These are phyloP conservation scores for Petrolisthes manimaculis DNA, from an alignment of 2,888 invertebrate genomes.

Conservation along the genomic window DNA sequence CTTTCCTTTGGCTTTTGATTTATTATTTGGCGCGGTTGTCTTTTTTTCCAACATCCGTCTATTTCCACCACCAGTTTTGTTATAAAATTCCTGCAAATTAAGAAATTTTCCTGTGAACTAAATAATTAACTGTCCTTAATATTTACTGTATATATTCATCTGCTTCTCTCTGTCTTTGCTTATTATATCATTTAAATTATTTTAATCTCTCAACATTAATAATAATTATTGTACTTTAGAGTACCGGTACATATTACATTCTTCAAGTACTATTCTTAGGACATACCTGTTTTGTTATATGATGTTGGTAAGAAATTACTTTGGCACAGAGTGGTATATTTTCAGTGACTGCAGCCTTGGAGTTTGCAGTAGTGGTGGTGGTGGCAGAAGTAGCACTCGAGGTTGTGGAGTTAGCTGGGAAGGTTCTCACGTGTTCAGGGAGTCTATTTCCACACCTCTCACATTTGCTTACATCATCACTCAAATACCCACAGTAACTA, in stretches of 20 bases:
- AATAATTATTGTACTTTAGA: no score
- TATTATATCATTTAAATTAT: no score
- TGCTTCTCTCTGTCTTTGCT: no score
- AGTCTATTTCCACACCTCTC: slow-evolving; percentile 74
- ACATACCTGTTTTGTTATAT: slow-evolving; percentile 39
- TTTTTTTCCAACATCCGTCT: slow-evolving; percentile 43
- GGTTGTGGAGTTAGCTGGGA: slow-evolving; percentile 12
- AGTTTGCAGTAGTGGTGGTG: slow-evolving; percentile 18
- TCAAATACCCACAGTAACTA: slow-evolving; percentile 83
- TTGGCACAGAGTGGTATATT: slow-evolving; percentile 3
- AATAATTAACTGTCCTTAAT: no score
- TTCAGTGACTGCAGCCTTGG: slow-evolving; percentile 26
- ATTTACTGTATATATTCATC: no score
- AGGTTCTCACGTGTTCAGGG: slow-evolving; percentile 64
- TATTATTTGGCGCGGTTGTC: slow-evolving; percentile 12
- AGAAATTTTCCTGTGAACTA: background rate
- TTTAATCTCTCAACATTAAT: no score
- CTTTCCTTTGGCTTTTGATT: slow-evolving; percentile 44
- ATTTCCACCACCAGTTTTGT: slow-evolving; percentile 57
- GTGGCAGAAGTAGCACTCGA: background rate
- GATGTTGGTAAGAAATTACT: slow-evolving; percentile 3
- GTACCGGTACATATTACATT: no score
- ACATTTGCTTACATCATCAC: slow-evolving; percentile 84
- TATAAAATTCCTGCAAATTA: slow-evolving; percentile 57
- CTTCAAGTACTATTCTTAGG: no score